Base-by-base conservation (phyloP, 2,113 vertebrate genomes). In the Steatornis caripensis region DNA sequence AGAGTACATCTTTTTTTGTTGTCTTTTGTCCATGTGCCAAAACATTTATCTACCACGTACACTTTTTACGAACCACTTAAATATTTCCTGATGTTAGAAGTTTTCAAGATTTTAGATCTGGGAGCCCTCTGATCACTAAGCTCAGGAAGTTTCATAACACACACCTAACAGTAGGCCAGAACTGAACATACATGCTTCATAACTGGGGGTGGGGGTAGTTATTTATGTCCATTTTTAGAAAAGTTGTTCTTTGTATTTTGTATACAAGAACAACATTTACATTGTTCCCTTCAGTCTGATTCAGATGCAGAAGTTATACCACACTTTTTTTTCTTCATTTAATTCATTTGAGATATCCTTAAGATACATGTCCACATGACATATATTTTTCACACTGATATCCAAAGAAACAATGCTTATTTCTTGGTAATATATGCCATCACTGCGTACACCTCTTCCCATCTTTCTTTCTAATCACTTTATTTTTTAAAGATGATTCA, bases 41-140 rank as follows among this genome's bases (percentile, higher is more conserved):
- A 51, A 64, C 9, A 34, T 8, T 60, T 62, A 24, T 30, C 12
- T 48, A 12, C 6, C 1, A 1, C 0, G 0, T 37, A 20, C 3
- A 29, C 3, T 55, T 66, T 79, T 41, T 29, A 39, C 22, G 46
- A 84, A 46, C n/a, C 12, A 43, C 34, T 10, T 26, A 70, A 58
- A 41, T 51, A 2, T 62, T 87, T 81, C 34, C 16, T 51, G 21
- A n/a, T 57, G 27, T 53, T 77, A 20, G n/a, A 74, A 37, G 15
- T 11, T 32, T 8, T 69, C 53, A 69, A 24, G 30, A 39, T 24
- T 86, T 76, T 48, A 69, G 30, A 68, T 76, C 62, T 36, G 29
- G 69, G 11, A 54, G 3, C 36, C 15, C 69, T 71, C 21, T 51
- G 20, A 41, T 66, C 54, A 49, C 4, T 41, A 49, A 32, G 6